Evolutionary conservation across 2,888 invertebrate genomes (phyloP), one percentile per base, ranked within the genome.

Genomic region (Dusona sp.): DNA sequence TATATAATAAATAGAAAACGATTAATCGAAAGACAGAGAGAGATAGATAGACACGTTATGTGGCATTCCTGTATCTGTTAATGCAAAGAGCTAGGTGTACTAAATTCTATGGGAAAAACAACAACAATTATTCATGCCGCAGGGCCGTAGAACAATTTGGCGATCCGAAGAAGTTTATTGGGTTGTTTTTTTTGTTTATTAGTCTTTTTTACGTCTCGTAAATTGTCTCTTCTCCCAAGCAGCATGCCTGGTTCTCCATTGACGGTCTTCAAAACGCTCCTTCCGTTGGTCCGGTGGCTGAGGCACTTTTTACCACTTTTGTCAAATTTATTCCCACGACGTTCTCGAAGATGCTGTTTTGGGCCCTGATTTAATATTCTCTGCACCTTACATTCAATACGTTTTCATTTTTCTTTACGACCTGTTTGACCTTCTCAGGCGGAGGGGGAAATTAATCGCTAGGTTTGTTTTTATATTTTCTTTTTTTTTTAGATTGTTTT

Each of bases 101-200:
- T 93, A 93, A 92, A 89, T 93, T 84, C 94, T 94, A 93, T 86
- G 86, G 87, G 91, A 92, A 92, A 90, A 93, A 94, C 93, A 92
- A 93, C 93, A 94, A 94, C 94, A 91, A 92, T 91, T 89, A 91
- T 92, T 94, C 94, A 94, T 94, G 94, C 94, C 94, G 93, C 92
- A 93, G 93, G 92, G 92, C 91, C 91, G 91, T 82, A 91, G 83
- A 84, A 86, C 85, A 87, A 88, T 64, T 57, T 75, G 42, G 68
- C 70, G 68, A 29, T 68, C 25, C 78, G 68, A 38, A 54, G 51
- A 68, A 38, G 22, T 54, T 36, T 22, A 36, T 54, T 6, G 42
- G 22, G 36, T 22, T 0, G 83, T 68, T 61, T 77, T 25, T 45
- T 67, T 81, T 78, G 72, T 82, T 64, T 65, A 38, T 51, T 83